Percentiles rank a stretch among this genome's conserved stretches.
phyloP scores from a whole-genome alignment of 2,797 vertebrate genomes.

The Pangasius larnaudii region DNA sequence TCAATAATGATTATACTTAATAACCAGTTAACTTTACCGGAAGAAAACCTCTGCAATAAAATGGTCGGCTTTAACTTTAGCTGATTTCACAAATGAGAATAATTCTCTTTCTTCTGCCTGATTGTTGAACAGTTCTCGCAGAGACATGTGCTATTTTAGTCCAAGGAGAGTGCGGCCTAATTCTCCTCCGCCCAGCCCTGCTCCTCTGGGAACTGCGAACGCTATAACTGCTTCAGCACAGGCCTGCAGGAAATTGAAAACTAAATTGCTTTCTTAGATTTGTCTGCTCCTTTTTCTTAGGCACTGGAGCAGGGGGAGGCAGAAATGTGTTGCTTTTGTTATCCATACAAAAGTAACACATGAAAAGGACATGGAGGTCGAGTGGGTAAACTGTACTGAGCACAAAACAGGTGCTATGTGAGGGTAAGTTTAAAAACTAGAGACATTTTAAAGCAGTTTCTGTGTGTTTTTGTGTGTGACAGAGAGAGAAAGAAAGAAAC shows the following conservation, averaged over 20 bases:
- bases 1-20: neutral
- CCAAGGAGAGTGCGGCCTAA: slow-evolving; percentile 77
- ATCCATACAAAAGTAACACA: slow-evolving; percentile 29
- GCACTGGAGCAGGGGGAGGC: slow-evolving; percentile 31
- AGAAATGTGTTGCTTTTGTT: slow-evolving; percentile 48
- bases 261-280: slow-evolving; percentile 77
- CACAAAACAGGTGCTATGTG: slow-evolving; percentile 3
- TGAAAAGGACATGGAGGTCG: slow-evolving; percentile 23
- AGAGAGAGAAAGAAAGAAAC: neutral
- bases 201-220: slow-evolving; percentile 71
- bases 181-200: slow-evolving; percentile 62
- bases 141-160: slow-evolving; percentile 73
- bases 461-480: neutral
- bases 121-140: slow-evolving; percentile 54
- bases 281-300: slow-evolving; percentile 59
- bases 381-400: slow-evolving; percentile 26
- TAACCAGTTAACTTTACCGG: neutral
- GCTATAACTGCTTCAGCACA: slow-evolving; percentile 73
- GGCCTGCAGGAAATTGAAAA: slow-evolving; percentile 80
- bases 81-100: slow-evolving; percentile 52
- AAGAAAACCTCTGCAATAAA: neutral
- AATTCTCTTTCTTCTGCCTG: slow-evolving; percentile 59
- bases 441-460: neutral
- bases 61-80: slow-evolving; percentile 12
- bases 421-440: slow-evolving; percentile 28